Base-by-base conservation (phyloP, 2,888 invertebrate genomes). In the Sinelater perroti region DNA sequence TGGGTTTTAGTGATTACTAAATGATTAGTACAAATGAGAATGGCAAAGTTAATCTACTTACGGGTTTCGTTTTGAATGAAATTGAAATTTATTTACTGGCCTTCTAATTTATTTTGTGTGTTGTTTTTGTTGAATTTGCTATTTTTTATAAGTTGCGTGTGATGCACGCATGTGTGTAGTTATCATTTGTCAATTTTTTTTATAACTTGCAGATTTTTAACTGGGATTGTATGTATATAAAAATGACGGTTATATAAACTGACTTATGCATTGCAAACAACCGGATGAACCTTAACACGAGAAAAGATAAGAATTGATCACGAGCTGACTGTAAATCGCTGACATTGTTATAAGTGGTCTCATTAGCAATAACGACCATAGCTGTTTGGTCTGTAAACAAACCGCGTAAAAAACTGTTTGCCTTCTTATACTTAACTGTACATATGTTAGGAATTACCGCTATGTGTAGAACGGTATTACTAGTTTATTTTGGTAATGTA, bases 401-500 rank as follows among this genome's bases (percentile, higher is more conserved):
- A n/a, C n/a, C n/a, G n/a, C n/a, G n/a, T n/a, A n/a, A 30, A 44
- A 44, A 44, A 44, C 42, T 24, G 24, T 44, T 44, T 44, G 44
- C 44, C 44, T 44, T 44, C 38, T 38, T 14, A 50, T 50, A 50
- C 20, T 20, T 50, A 50, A 17, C 30, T 36, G 26, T 50, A 50
- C 36, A 28, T 44, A 16, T 26, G n/a, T n/a, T n/a, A 44, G 17
- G 28, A 44, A 42, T 16, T 44, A 44, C 30, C 2, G 18, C 30
- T 44, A 44, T 26, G 26, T 16, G 30, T 42, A 44, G 5, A 44
- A 30, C 11, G 36, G 42, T 52, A 42, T 50, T 56, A 50, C 36
- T 56, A 56, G 42, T 50, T 56, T 49, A 56, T 45, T 50, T 50
- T 40, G 35, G 28, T 38, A 44, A 40, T 58, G 53, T 58, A 58